phyloP scores from a whole-genome alignment of 2,888 invertebrate genomes.

The Sphaerophoria taeniata region DNA sequence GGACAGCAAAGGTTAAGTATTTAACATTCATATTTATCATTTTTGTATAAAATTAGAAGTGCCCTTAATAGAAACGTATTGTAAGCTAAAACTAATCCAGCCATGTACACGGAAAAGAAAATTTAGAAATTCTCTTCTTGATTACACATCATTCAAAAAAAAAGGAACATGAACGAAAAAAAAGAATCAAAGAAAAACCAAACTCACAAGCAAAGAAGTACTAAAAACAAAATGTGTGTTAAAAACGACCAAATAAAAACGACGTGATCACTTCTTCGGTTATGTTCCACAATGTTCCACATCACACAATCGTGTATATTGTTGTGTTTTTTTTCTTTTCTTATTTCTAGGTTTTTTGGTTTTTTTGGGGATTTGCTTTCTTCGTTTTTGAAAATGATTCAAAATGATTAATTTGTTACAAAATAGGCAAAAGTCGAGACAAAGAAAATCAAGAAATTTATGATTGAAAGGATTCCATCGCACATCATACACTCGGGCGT shows the following conservation, averaged over 20 bases:
- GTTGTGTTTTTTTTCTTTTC: conserved; percentile 1
- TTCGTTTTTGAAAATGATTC: neutral
- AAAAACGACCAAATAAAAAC: conserved; percentile 16
- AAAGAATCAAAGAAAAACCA: neutral
- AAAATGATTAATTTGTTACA: conserved; percentile 40
- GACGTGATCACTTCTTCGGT: conserved; percentile 46
- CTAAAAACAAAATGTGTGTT: conserved; percentile 21
- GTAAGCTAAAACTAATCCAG: conserved; percentile 1
- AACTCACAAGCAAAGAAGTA: conserved; percentile 9
- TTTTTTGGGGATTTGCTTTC: conserved; percentile 6
- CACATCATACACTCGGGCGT: conserved; percentile 52
- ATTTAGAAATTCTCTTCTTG: conserved; percentile 25
- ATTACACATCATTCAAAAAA: conserved; percentile 54
- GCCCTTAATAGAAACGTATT: neutral
- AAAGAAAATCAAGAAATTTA: neutral
- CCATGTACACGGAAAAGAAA: conserved; percentile 27
- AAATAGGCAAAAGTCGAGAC: conserved; percentile 9
- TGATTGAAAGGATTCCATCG: conserved; percentile 39
- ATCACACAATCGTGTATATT: conserved; percentile 21
- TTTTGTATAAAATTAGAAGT: too few species aligned
- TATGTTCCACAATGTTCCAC: conserved; percentile 21
- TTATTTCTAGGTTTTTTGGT: neutral
- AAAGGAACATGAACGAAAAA: neutral
- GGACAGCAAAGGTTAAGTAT: too few species aligned
- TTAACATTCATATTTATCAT: too few species aligned